Base-by-base conservation (phyloP, 2,113 vertebrate species). In the Sturnira hondurensis region DNA sequence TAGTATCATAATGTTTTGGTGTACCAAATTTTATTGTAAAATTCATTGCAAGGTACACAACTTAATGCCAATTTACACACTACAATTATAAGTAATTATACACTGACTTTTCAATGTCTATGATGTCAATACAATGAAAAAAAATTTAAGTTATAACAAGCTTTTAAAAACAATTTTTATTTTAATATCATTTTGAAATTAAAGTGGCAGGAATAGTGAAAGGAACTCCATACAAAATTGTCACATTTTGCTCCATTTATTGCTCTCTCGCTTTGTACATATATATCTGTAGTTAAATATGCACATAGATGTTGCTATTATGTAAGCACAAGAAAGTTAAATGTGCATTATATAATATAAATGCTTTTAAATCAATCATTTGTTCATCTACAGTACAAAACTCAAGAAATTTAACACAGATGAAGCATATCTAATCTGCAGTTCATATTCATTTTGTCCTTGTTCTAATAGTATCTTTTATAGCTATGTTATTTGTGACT, bases 1-100 rank as follows among this genome's bases (percentile, higher is more conserved):
- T 65, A 33, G 26, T 68, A 22, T 16, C n/a, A 28, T 61, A 33
- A 81, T 45, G 10, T 41, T 94, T 78, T 88, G 20, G 65, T 76
- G 24, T 89, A 58, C 63, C 24, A 97, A 68, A 86, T 92, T 86
- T 92, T 45, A 82, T 86, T 93, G 2, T 68, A 65, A 87, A 83
- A 54, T 86, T 56, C 68, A 74, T 92, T 85, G 19, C 82, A 84
- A 90, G 61, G 65, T 52, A 58, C 6, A 77, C 89, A 81, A 73
- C 31, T 87, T 80, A 36, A 86, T 86, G 20, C 7, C 47, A 0
- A 91, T 78, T 87, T 86, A 47, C 58, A n/a, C 13, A 28, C 84
- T 78, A 50, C 15, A 85, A 20, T 77, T 47, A 68, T 76, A 84
- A 85, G 38, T 70, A 45, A 70, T 58, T 77, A 31, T 38, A 77